phyloP scores from a whole-genome alignment of 2,113 vertebrate genomes.

The Vulpes vulpes region DNA sequence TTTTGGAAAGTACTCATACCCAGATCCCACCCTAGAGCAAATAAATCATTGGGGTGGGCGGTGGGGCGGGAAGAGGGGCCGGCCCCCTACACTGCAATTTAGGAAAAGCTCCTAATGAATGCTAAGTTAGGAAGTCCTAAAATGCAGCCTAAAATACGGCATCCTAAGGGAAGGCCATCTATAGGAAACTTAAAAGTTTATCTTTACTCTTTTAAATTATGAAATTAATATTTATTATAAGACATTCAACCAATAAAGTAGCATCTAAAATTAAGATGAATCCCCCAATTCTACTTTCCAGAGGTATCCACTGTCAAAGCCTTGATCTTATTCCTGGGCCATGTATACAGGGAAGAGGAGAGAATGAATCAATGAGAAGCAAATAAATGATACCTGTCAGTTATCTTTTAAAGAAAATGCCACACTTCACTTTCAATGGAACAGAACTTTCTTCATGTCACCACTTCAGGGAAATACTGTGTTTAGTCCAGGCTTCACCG shows the following conservation, averaged over 20 bases:
- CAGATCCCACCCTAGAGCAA: background rate
- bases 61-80: background rate
- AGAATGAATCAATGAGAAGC: background rate
- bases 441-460: background rate
- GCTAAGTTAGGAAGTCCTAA: background rate
- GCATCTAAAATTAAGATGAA: conserved; percentile 12
- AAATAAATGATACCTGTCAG: background rate
- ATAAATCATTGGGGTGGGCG: background rate
- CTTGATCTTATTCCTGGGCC: background rate
- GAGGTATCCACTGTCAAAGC: background rate
- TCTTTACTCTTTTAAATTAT: background rate
- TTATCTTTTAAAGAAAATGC: background rate
- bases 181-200: background rate
- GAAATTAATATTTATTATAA: conserved; percentile 20
- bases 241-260: background rate
- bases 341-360: background rate
- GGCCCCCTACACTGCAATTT: background rate
- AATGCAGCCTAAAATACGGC: background rate
- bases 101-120: background rate
- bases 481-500: background rate
- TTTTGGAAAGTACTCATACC: background rate
- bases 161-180: background rate
- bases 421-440: background rate
- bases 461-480: background rate
- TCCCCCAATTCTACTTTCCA: background rate